Percentiles rank a stretch among this genome's conserved stretches.
These are phyloP conservation scores for Bombyx huttoni DNA, from an alignment of 2,888 invertebrate genomes.

Conservation along the genomic window DNA sequence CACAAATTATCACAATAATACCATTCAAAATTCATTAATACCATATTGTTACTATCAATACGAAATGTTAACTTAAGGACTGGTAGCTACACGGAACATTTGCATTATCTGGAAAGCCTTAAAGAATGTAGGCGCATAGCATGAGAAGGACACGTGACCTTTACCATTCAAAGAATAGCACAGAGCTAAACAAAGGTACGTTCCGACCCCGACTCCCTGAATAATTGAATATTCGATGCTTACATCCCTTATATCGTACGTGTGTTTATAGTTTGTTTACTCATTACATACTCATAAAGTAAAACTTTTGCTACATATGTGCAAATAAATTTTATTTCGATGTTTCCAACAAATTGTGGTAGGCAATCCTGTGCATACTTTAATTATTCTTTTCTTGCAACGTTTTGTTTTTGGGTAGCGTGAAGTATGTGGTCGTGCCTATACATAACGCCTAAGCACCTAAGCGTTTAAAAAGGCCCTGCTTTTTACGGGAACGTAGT, in stretches of 20 bases:
- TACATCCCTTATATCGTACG: constrained; percentile 6
- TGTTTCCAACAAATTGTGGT: too few species aligned
- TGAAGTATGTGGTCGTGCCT: too few species aligned
- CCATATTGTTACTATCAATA: too few species aligned
- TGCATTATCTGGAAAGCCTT: neutral
- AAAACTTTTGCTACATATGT: neutral
- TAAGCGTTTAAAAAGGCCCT: too few species aligned
- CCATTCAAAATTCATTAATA: too few species aligned
- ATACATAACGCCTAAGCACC: too few species aligned
- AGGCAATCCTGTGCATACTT: too few species aligned
- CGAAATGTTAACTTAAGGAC: too few species aligned
- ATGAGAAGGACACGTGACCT: constrained; percentile 23
- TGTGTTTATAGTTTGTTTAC: constrained; percentile 15
- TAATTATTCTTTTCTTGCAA: too few species aligned
- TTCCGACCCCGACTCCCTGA: constrained; percentile 18
- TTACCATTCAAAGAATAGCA: constrained; percentile 29
- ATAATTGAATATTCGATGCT: constrained; percentile 23
- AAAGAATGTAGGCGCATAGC: constrained; percentile 1
- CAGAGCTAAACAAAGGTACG: constrained; percentile 17
- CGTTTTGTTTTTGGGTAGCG: too few species aligned
- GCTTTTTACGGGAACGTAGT: too few species aligned
- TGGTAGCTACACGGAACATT: neutral
- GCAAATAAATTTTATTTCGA: neutral
- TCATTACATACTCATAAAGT: constrained; percentile 12
- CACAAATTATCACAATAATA: too few species aligned